Base-by-base conservation (phyloP, 1,140 invertebrate genomes). In the Antheraea pernyi region DNA sequence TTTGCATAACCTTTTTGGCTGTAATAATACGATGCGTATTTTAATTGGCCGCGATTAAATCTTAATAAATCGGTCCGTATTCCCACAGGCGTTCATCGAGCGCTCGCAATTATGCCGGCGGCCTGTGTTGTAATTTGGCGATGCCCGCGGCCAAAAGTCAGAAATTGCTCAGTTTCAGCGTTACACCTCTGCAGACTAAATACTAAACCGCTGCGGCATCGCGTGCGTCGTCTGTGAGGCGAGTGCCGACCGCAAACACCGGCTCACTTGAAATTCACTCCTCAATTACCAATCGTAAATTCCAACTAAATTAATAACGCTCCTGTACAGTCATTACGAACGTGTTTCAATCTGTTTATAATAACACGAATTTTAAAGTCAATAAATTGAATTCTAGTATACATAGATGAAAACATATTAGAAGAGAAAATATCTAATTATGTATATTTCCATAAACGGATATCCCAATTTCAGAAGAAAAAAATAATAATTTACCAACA, bases 221-320 rank as follows among this genome's bases (percentile, higher is more conserved):
- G 87, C 85, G 86, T 88, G 87, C 83, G 42, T 71, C 73, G 75
- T 53, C 76, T 70, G 70, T 74, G 76, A 68, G 66, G 70, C 66
- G 61, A 68, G 64, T 66, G 65, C 69, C 70, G 77, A 80, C 81
- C 80, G 76, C 81, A 80, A 75, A 69, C 74, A 71, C 75, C 84
- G 74, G 74, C 83, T 77, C 73, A 74, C 78, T 79, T 80, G 77
- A 79, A 84, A 83, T 77, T 80, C 80, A 85, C 83, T 86, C 83
- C 82, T 80, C 87, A 91, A 91, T 91, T 91, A 89, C 80, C 80
- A 89, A 87, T 91, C 88, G 87, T 91, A 89, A 91, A 91, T 83
- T 88, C 82, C 81, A 71, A 84, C 81, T 84, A 80, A 82, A 83
- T 77, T 79, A 80, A 76, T 81, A 77, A 81, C 80, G 76, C 80